Evolutionary conservation across 2,113 vertebrate species (phyloP).

Genomic region (Pteruthius melanotis): DNA sequence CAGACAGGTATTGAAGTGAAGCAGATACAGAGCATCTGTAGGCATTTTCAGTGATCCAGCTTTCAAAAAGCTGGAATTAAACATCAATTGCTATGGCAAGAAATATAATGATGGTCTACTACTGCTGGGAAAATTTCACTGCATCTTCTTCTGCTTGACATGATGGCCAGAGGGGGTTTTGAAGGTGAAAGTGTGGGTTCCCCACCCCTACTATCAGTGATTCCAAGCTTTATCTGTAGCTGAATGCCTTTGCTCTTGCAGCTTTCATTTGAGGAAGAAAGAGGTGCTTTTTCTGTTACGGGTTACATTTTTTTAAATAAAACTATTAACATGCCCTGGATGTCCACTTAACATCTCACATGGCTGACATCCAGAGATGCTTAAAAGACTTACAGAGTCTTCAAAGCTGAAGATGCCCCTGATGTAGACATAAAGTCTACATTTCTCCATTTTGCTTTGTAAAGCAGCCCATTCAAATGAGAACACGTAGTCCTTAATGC

Average conservation of each 20-base stretch:
- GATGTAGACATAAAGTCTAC: neutral
- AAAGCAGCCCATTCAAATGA: neutral
- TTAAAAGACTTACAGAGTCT: neutral
- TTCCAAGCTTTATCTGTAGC: neutral
- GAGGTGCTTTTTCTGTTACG: neutral
- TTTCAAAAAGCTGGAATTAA: neutral
- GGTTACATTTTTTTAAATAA: neutral
- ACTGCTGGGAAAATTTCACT: neutral
- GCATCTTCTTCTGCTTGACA: fast-evolving
- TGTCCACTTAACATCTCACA: neutral
- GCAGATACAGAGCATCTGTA: neutral
- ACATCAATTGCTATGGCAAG: neutral
- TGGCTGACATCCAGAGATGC: neutral
- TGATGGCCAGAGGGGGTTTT: neutral
- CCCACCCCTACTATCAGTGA: neutral
- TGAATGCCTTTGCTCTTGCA: neutral
- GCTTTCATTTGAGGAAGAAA: neutral
- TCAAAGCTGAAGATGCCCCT: neutral
- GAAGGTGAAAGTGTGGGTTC: neutral
- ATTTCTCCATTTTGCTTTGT: neutral
- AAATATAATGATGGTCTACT: neutral
- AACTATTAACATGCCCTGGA: neutral
- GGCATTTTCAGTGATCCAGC: neutral
- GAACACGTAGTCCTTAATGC: neutral
- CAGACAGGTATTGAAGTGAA: neutral